Base-by-base conservation (phyloP, 2,113 vertebrate species). In the Engystomops pustulosus region DNA sequence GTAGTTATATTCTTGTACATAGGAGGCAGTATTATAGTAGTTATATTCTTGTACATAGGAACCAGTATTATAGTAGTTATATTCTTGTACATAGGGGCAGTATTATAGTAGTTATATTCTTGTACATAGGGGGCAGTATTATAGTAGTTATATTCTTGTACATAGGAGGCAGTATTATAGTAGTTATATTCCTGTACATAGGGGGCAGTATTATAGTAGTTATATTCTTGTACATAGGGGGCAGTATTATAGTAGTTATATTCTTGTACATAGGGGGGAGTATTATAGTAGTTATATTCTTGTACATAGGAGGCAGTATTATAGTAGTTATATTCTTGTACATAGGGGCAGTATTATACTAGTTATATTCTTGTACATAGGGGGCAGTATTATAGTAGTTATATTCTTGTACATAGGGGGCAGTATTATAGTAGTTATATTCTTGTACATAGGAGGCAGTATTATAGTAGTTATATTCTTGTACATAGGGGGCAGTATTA, bases 211-310 rank as follows among this genome's bases (percentile, higher is more conserved):
- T 55, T 55, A 55, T 55, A 55, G 20, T 55, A 55, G 51, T 55
- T 55, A 55, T 55, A 55, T 55, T 55, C 51, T n/a, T 55, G 51
- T 55, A 55, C 51, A 55, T 55, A 55, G n/a, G 51, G 51, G 8
- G 51, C 51, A 55, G 51, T 55, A 55, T 55, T 55, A 55, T 55
- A 55, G 51, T 55, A 62, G 58, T 62, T 62, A 62, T 62, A 62
- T 27, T 62, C 23, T 62, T 62, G 58, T 62, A 30, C 9, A 62
- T 14, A 62, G n/a, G 58, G 25, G 25, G 25, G 11, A 62, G 58
- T 62, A 62, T 30, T 62, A 62, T 51, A 51, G 49, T 51, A 51
- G 49, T 51, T 51, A 51, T 51, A 51, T 51, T 47, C 44, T 47
- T 47, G 44, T 47, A 47, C 44, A 47, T 47, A 20, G 49, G 18